Evolutionary conservation across 1,140 invertebrate genomes (phyloP).

Genomic region (Matsumurasca onukii): DNA sequence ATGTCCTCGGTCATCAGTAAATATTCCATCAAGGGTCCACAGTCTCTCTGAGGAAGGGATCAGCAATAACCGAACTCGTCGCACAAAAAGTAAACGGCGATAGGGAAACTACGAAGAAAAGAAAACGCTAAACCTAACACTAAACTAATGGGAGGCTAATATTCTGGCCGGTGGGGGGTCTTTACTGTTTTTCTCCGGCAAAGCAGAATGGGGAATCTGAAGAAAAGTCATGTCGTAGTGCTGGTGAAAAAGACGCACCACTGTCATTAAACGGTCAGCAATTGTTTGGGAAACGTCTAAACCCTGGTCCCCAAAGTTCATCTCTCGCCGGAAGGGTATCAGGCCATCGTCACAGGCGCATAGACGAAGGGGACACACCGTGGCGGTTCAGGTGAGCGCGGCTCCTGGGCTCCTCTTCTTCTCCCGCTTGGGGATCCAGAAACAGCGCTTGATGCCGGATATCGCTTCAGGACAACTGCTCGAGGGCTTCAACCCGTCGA

Average conservation of each 20-base stretch:
- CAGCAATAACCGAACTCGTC: not conserved
- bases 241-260: slow-evolving; percentile 8
- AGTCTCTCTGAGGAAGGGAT: slow-evolving; percentile 3
- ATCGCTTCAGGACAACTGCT: slow-evolving; percentile 17
- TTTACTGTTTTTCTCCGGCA: slow-evolving; percentile 43
- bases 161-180: slow-evolving; percentile 36
- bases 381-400: too few relatives aligned
- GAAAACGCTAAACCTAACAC: slow-evolving; percentile 19
- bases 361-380: too few relatives aligned
- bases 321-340: not conserved
- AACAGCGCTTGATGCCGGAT: slow-evolving; percentile 27
- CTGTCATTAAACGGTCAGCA: not conserved
- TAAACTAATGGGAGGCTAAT: slow-evolving; percentile 12
- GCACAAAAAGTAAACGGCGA: not conserved
- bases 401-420: slow-evolving; percentile 31
- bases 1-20: slow-evolving; percentile 30
- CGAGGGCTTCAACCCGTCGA: slow-evolving; percentile 30
- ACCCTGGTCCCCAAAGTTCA: not conserved
- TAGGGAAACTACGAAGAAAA: not conserved
- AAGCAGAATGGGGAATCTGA: slow-evolving; percentile 41
- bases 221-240: slow-evolving; percentile 40
- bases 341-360: not conserved
- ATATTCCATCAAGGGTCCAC: slow-evolving; percentile 31
- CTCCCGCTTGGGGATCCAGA: slow-evolving; percentile 35
- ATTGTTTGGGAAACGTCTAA: not conserved